Conservation (phyloP, 64 coral and sea anemone species). For the Astreopora myriophthalma region DNA sequence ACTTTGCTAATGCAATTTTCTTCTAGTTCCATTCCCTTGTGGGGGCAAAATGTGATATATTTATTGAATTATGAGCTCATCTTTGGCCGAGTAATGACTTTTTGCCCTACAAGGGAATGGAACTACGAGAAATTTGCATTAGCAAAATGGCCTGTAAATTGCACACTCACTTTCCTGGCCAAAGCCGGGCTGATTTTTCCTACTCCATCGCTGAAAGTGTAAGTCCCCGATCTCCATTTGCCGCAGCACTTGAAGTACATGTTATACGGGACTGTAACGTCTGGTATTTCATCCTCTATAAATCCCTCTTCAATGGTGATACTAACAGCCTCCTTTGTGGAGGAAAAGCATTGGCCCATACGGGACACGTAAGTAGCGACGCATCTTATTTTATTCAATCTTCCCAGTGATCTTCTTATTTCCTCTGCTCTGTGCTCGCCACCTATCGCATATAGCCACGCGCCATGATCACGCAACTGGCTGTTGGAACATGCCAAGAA, state of each 20-base stretch:
- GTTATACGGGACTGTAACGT: conserved; percentile 50
- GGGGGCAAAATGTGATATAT: too few species aligned
- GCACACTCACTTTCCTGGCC: conserved; percentile 72
- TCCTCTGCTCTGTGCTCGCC: conserved; percentile 41
- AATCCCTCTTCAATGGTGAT: conserved; percentile 27
- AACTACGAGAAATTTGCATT: too few species aligned
- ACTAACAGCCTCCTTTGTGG: conserved; percentile 76
- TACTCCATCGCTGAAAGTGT: conserved; percentile 90
- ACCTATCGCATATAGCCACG: conserved; percentile 73
- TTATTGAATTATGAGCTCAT: too few species aligned
- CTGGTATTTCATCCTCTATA: conserved; percentile 33
- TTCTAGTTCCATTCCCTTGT: too few species aligned
- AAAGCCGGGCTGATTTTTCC: conserved; percentile 77
- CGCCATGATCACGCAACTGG: conserved; percentile 86
- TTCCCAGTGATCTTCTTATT: conserved; percentile 75
- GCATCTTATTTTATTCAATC: conserved; percentile 73
- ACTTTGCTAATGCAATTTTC: too few species aligned
- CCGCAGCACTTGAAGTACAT: conserved; percentile 60
- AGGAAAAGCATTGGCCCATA: conserved; percentile 95
- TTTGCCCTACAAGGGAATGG: too few species aligned
- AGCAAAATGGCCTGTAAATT: too few species aligned
- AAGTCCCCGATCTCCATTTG: conserved; percentile 44
- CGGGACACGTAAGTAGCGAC: conserved; percentile 88
- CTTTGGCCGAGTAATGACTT: too few species aligned
- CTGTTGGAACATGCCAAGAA: conserved; percentile 93